A percentile compares a stretch with the other conserved stretches of the same genome.
Evolutionary conservation across 2,888 invertebrate genomes (phyloP).

Genomic region (Gymnoscelis rufifasciata): DNA sequence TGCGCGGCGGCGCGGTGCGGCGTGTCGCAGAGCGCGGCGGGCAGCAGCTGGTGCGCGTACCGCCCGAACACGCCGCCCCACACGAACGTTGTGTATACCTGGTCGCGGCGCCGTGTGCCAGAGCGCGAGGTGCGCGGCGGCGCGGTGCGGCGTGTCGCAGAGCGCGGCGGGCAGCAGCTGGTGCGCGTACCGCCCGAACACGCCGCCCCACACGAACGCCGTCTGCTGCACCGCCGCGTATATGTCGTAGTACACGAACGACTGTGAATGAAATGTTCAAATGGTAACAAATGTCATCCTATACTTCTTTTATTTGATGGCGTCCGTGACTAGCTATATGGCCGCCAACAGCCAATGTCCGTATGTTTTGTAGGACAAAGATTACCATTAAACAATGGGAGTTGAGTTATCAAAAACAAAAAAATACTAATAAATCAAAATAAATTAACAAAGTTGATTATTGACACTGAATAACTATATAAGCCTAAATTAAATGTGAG

Average conservation of each 20-base stretch:
- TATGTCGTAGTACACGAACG: constrained; percentile 87
- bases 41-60: neutral
- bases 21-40: neutral
- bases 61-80: neutral
- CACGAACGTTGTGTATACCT: neutral
- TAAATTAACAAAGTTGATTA: too few species aligned
- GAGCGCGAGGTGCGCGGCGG: constrained; percentile 91
- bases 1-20: neutral
- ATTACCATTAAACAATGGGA: too few species aligned
- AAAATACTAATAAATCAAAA: too few species aligned
- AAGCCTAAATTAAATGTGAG: too few species aligned
- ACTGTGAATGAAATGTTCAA: constrained; percentile 45
- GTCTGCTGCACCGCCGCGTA: constrained; percentile 91
- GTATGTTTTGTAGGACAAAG: too few species aligned
- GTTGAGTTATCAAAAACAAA: too few species aligned
- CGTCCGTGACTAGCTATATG: too few species aligned
- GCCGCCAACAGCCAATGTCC: too few species aligned
- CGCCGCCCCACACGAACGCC: constrained; percentile 89
- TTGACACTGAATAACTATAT: too few species aligned
- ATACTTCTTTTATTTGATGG: too few species aligned
- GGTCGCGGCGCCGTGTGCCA: constrained; percentile 40
- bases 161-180: constrained; percentile 84
- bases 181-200: constrained; percentile 87
- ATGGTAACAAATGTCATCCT: neutral
- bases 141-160: constrained; percentile 93